Evolutionary conservation across 1,140 invertebrate genomes (phyloP), one percentile per base, ranked within the genome.

Genomic region (Trichoplusia ni): DNA sequence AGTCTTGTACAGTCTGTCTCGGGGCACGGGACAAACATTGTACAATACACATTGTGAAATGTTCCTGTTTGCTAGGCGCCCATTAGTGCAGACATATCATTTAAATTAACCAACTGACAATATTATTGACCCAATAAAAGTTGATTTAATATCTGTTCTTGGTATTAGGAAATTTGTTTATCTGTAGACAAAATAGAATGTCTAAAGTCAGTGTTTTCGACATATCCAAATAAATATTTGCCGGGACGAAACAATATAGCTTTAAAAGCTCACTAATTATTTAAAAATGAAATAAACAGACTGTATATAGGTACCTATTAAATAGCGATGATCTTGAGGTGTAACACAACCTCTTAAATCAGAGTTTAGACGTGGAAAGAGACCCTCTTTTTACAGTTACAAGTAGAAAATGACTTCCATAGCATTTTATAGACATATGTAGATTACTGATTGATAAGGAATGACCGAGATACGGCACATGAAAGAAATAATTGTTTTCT

Each of bases 11-110:
- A 14, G 16, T 38, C 8, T 54, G 38, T 54, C 4, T 19, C 25
- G 51, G 35, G 18, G n/a, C 35, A 7, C 16, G 33, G 21, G 21
- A 37, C 47, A 51, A 51, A 21, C 5, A 1, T 47, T 29, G 14
- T 49, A 49, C 44, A 31, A 16, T 54, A 5, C 13, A 27, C 7
- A 54, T 54, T 54, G 51, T n/a, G 51, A 54, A 54, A 54, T 54
- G 51, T 54, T 54, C 35, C 51, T 23, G 33, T 54, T 37, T 54
- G 18, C 16, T 25, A 54, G 38, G 19, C 27, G 51, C 51, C 51
- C 51, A 54, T 54, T 54, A 54, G 11, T 25, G 9, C 21, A 11
- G 35, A 38, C 19, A 40, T 54, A 38, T 38, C 35, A 38, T 29
- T 54, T 25, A 54, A 38, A 54, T 54, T 38, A 19, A 54, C 11